phyloP scores from a whole-genome alignment of 2,797 vertebrate genomes.

The Trachops cirrhosus region DNA sequence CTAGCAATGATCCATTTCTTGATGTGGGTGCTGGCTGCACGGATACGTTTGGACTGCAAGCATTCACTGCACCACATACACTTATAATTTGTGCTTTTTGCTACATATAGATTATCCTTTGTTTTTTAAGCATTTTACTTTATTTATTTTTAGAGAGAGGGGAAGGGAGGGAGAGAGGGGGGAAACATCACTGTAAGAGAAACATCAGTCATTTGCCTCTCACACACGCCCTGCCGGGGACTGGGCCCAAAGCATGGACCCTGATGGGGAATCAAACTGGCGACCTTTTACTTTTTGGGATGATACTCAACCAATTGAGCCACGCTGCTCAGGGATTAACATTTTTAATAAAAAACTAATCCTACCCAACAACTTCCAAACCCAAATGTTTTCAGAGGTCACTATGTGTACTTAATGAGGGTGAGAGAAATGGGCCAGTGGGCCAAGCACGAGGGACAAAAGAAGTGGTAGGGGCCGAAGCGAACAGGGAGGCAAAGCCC shows the following conservation, averaged over 20 bases:
- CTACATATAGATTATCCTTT: neutral
- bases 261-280: neutral
- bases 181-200: neutral
- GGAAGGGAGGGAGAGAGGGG: neutral
- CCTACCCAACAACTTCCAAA: neutral
- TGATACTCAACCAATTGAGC: too few relatives aligned
- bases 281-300: too few relatives aligned
- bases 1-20: neutral
- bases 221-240: neutral
- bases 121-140: neutral
- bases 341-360: neutral
- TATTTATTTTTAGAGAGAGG: neutral
- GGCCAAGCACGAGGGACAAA: neutral
- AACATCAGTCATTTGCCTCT: neutral
- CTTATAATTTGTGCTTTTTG: neutral
- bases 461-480: neutral
- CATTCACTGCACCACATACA: neutral
- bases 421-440: neutral
- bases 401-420: neutral
- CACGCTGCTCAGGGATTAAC: too few relatives aligned
- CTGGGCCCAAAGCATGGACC: neutral
- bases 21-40: neutral
- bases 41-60: neutral
- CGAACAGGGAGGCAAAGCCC: neutral
- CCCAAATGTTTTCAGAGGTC: neutral